A percentile compares a stretch with the other conserved stretches of the same genome.
phyloP scores from a whole-genome alignment of 2,113 vertebrate species.

The Centropristis striata region DNA sequence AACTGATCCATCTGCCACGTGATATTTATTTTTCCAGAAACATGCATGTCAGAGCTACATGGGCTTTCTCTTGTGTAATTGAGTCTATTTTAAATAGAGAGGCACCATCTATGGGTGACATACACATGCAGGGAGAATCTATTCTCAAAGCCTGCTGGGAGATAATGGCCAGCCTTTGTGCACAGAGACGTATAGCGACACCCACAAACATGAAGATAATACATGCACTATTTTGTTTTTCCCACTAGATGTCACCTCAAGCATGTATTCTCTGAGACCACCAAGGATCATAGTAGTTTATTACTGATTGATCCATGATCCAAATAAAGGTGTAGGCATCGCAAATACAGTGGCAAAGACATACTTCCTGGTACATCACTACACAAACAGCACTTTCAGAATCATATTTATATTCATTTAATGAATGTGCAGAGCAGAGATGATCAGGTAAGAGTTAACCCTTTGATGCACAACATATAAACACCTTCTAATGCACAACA shows the following conservation, averaged over 20 bases:
- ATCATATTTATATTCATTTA: neutral
- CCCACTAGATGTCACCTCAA: conserved; percentile 55
- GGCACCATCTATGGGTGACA: conserved; percentile 19
- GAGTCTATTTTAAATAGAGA: neutral
- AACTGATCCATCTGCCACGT: no score
- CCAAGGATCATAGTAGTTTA: neutral
- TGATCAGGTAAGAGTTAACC: neutral
- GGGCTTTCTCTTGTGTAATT: neutral
- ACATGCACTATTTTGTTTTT: conserved; percentile 1
- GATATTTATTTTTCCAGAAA: neutral
- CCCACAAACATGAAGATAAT: neutral
- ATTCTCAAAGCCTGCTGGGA: neutral
- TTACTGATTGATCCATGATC: neutral
- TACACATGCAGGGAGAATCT: neutral
- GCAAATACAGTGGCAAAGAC: neutral
- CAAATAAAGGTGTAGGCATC: neutral
- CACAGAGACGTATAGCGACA: neutral
- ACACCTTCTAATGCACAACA: no score
- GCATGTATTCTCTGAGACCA: neutral
- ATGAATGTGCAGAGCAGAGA: neutral
- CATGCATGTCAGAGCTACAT: neutral
- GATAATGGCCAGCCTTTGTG: neutral
- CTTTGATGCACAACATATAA: no score
- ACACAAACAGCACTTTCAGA: neutral
- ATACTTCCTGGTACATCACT: no score